Evolutionary conservation across 2,797 vertebrate species (phyloP).

Genomic region (Darevskia nairensis): DNA sequence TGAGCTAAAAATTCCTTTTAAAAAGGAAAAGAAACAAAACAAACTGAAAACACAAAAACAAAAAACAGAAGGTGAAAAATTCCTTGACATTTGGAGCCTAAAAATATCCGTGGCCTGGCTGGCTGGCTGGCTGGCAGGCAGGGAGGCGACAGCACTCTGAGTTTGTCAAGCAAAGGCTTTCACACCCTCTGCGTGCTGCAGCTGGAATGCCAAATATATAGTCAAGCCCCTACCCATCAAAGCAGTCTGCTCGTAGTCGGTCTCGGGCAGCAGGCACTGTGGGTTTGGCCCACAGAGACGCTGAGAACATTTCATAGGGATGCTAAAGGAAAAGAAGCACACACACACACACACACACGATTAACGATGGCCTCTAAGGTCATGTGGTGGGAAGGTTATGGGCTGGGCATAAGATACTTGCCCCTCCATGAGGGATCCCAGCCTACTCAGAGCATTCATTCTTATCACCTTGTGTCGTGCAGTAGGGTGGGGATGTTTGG

Average conservation of each 20-base stretch:
- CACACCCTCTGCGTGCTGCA: conserved; percentile 71
- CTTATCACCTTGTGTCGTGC: conserved; percentile 44
- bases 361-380: conserved; percentile 27
- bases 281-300: conserved; percentile 29
- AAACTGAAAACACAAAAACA: conserved; percentile 72
- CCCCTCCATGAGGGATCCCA: neutral
- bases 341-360: neutral
- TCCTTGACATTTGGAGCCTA: conserved; percentile 74
- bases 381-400: conserved; percentile 11
- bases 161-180: conserved; percentile 79
- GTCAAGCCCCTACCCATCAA: conserved; percentile 63
- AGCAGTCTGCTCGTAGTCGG: conserved; percentile 31
- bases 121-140: conserved; percentile 58
- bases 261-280: conserved; percentile 41
- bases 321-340: conserved; percentile 31
- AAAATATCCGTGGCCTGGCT: conserved; percentile 68
- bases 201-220: conserved; percentile 75
- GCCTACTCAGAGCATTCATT: conserved; percentile 38
- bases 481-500: conserved; percentile 51
- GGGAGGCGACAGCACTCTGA: conserved; percentile 71
- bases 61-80: conserved; percentile 77
- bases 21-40: conserved; percentile 74
- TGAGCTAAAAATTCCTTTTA: conserved; percentile 66
- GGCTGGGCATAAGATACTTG: conserved; percentile 28
- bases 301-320: conserved; percentile 25